A percentile compares a stretch with the other conserved stretches of the same genome.
Evolutionary conservation across 2,113 vertebrate species (phyloP).

Genomic region (Scartelaos histophorus): DNA sequence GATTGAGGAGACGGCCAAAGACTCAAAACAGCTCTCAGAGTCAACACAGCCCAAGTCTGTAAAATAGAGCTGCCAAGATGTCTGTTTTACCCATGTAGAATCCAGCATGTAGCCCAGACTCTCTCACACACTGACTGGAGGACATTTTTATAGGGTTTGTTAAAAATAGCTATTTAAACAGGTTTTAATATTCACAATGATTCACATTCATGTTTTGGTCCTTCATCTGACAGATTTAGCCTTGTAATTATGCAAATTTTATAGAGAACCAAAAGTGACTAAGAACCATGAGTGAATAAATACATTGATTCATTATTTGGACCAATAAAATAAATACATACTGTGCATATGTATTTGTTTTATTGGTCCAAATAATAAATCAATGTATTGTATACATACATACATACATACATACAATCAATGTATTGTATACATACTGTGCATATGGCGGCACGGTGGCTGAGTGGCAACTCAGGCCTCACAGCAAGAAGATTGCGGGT

Average conservation of each 20-base stretch:
- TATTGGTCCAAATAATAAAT: no score
- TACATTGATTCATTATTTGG: no score
- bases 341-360: no score
- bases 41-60: background rate
- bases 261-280: background rate
- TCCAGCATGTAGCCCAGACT: background rate
- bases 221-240: background rate
- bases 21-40: background rate
- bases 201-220: background rate
- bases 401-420: no score
- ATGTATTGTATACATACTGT: no score
- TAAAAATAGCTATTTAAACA: background rate
- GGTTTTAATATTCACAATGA: background rate
- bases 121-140: no score
- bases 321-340: no score
- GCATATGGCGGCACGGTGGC: no score
- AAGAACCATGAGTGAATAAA: no score
- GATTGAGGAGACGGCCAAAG: slow-evolving; percentile 13
- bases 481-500: no score
- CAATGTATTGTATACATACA: no score
- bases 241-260: background rate
- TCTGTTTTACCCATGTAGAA: background rate
- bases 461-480: no score
- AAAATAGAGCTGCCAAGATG: background rate
- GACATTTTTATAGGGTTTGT: background rate